Evolutionary conservation across 2,888 invertebrate species (phyloP).

Genomic region (Ochropleura leucogaster): DNA sequence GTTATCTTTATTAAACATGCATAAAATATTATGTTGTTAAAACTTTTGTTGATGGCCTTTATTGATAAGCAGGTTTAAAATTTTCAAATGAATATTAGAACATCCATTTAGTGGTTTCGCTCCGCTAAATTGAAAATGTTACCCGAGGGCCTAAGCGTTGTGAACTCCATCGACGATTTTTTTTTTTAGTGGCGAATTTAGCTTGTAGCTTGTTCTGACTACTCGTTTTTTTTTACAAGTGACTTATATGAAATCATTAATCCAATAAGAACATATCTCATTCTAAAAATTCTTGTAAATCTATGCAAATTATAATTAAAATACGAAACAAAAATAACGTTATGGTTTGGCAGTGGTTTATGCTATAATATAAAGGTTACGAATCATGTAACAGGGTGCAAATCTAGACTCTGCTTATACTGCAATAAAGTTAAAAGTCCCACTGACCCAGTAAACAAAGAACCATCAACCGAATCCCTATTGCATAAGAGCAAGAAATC

Average conservation of each 20-base stretch:
- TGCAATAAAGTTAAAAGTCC: neutral
- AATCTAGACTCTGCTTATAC: neutral
- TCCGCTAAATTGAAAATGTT: neutral
- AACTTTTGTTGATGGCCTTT: conserved; percentile 5
- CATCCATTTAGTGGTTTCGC: neutral
- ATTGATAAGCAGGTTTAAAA: conserved; percentile 3
- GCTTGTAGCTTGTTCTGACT: no score
- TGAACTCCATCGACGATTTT: no score
- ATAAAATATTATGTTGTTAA: conserved; percentile 18
- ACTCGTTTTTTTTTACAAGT: neutral
- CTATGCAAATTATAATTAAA: no score
- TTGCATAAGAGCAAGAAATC: neutral
- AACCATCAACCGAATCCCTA: neutral
- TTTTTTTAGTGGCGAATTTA: no score
- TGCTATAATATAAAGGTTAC: no score
- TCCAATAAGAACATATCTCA: neutral
- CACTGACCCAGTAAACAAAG: conserved; percentile 26
- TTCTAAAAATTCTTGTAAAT: neutral
- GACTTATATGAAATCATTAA: neutral
- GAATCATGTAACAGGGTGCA: no score
- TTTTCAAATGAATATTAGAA: neutral
- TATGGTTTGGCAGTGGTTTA: no score
- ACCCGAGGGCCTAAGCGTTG: neutral
- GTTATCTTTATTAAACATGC: conserved; percentile 9
- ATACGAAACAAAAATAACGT: no score